These are phyloP conservation scores for Bemisia tabaci DNA, from an alignment of 1,140 invertebrate genomes.

Conservation along the genomic window DNA sequence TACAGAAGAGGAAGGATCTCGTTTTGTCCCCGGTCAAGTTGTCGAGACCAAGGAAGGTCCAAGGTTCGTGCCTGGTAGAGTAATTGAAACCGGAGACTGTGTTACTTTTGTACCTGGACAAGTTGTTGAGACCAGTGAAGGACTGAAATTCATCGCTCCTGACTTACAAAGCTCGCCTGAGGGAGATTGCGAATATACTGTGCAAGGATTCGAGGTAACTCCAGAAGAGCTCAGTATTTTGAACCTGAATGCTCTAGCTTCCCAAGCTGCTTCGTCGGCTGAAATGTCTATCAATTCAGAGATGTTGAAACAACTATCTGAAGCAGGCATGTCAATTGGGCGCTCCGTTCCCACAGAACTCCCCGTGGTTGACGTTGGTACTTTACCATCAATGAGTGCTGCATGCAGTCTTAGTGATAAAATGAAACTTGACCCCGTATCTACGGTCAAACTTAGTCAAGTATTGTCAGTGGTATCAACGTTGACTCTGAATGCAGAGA, in stretches of 20 bases:
- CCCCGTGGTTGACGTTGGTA: conserved; percentile 41
- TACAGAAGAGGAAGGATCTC: conserved; percentile 50
- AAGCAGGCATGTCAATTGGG: conserved; percentile 53
- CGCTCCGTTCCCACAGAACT: conserved; percentile 43
- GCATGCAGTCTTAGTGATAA: conserved; percentile 32
- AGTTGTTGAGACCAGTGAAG: conserved; percentile 54
- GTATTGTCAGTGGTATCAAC: conserved; percentile 18
- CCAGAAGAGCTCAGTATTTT: conserved; percentile 50
- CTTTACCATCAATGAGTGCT: conserved; percentile 29
- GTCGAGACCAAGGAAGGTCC: conserved; percentile 55
- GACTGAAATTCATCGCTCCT: conserved; percentile 52
- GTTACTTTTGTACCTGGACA: conserved; percentile 55
- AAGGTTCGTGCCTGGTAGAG: conserved; percentile 54
- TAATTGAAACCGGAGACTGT: conserved; percentile 48
- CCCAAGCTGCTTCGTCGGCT: conserved; percentile 34
- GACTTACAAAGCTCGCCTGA: conserved; percentile 48
- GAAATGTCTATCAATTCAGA: conserved; percentile 48
- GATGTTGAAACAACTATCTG: conserved; percentile 50
- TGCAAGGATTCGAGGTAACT: conserved; percentile 58
- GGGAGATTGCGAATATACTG: conserved; percentile 46
- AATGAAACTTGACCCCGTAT: conserved; percentile 27
- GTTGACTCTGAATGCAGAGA: conserved; percentile 5
- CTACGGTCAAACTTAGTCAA: conserved; percentile 30
- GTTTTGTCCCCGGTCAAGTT: conserved; percentile 58
- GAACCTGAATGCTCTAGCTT: conserved; percentile 34